A percentile compares a stretch with the other conserved stretches of the same genome.
These are phyloP conservation scores for Diceros bicornis DNA, from an alignment of 2,797 vertebrate genomes.

Conservation along the genomic window DNA sequence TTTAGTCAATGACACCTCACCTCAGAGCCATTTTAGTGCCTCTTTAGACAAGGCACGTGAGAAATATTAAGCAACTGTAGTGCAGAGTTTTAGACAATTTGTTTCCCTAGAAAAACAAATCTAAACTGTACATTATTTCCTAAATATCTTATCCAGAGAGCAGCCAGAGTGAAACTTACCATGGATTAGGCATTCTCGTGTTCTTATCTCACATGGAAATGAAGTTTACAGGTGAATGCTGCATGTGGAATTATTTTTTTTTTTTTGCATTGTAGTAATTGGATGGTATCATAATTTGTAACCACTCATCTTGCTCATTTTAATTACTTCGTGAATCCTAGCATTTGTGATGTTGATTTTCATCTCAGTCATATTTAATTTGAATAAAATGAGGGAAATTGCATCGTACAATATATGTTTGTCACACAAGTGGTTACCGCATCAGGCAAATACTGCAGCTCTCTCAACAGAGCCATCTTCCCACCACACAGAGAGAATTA, in stretches of 20 bases:
- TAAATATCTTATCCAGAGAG: conserved; percentile 61
- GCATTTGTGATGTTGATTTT: conserved; percentile 53
- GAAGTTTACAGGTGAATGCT: conserved; percentile 41
- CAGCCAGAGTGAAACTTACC: conserved; percentile 16
- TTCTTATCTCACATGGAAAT: conserved; percentile 48
- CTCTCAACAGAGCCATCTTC: background rate
- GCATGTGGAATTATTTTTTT: background rate
- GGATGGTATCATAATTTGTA: conserved; percentile 41
- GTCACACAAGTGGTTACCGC: background rate
- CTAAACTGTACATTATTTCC: conserved; percentile 28
- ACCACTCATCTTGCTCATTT: conserved; percentile 68
- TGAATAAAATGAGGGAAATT: conserved; percentile 71
- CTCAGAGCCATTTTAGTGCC: conserved; percentile 24
- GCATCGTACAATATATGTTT: conserved; percentile 48
- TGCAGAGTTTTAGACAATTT: conserved; percentile 49
- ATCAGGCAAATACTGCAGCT: background rate
- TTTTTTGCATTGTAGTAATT: conserved; percentile 66
- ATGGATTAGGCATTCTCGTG: background rate
- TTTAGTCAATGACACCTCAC: background rate
- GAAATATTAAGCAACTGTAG: background rate
- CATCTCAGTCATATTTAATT: conserved; percentile 21
- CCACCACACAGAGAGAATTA: conserved; percentile 47
- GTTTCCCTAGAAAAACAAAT: conserved; percentile 49
- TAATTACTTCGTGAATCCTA: conserved; percentile 64
- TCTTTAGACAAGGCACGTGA: conserved; percentile 44